Percentiles rank a stretch among this genome's conserved stretches.
Conservation (phyloP, 2,797 vertebrate species). For the Hemitrygon akajei region DNA sequence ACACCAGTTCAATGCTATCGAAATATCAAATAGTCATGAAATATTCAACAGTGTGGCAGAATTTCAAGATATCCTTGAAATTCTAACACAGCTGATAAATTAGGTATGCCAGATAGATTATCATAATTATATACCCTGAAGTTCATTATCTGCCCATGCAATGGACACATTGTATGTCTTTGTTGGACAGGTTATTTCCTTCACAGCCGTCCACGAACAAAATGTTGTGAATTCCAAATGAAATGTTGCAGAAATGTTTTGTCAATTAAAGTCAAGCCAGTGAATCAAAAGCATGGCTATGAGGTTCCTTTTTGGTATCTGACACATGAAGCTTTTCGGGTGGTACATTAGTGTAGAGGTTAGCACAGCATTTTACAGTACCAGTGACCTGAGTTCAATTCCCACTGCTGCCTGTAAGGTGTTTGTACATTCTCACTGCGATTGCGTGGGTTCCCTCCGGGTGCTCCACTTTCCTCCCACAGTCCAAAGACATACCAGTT, state of each 20-base stretch:
- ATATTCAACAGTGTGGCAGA: constrained; percentile 21
- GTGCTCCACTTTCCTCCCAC: too few species aligned
- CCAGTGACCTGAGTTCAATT: too few species aligned
- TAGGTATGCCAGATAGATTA: neutral
- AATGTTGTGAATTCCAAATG: neutral
- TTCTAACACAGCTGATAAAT: constrained; percentile 1
- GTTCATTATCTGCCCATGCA: neutral
- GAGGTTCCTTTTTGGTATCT: neutral
- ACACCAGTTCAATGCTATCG: neutral
- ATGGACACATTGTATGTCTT: neutral
- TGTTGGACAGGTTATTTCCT: neutral
- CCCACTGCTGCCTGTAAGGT: too few species aligned
- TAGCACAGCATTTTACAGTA: too few species aligned
- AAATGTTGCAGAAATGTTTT: neutral
- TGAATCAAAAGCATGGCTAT: neutral
- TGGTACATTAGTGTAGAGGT: too few species aligned
- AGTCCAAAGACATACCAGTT: too few species aligned
- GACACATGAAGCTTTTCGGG: neutral
- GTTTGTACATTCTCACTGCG: too few species aligned
- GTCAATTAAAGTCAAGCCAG: neutral
- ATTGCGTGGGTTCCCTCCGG: too few species aligned
- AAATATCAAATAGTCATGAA: constrained; percentile 34
- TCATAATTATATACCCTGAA: neutral
- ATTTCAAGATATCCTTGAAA: constrained; percentile 17
- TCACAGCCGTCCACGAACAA: neutral